These are phyloP conservation scores for Acronicta psi DNA, from an alignment of 2,888 invertebrate species.

Conservation along the genomic window DNA sequence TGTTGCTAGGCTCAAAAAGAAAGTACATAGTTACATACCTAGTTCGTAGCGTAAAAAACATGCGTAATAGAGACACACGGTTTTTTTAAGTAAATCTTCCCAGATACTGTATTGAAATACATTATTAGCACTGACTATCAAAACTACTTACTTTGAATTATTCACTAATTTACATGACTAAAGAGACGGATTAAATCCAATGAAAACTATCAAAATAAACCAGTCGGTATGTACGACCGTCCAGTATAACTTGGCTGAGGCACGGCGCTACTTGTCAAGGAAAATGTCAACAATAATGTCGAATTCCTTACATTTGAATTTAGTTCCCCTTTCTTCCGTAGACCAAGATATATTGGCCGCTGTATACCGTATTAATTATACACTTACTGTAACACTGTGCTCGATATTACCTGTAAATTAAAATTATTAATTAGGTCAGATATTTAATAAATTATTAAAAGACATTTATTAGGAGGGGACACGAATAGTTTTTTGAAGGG, in stretches of 20 bases:
- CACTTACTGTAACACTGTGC: conserved; percentile 17
- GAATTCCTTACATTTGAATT: conserved; percentile 12
- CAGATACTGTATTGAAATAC: too few relatives aligned
- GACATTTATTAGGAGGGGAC: conserved; percentile 19
- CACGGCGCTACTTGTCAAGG: background rate
- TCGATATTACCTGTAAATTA: conserved; percentile 37
- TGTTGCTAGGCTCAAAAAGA: too few relatives aligned
- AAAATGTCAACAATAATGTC: conserved; percentile 11
- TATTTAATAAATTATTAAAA: conserved; percentile 27
- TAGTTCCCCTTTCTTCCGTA: conserved; percentile 15
- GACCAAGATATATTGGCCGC: conserved; percentile 1
- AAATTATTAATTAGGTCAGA: conserved; percentile 28
- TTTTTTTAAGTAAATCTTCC: too few relatives aligned
- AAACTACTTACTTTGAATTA: background rate
- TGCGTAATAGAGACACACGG: too few relatives aligned
- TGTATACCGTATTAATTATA: conserved; percentile 6
- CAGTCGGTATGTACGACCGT: background rate
- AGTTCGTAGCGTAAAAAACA: too few relatives aligned
- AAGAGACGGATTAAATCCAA: background rate
- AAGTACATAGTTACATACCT: too few relatives aligned
- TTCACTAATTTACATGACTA: conserved; percentile 1
- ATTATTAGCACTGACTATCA: background rate
- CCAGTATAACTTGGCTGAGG: conserved; percentile 1
- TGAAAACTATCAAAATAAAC: conserved; percentile 5
- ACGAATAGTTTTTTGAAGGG: conserved; percentile 18